Conservation (phyloP, 2,888 invertebrate genomes). For the Rhagonycha lutea region DNA sequence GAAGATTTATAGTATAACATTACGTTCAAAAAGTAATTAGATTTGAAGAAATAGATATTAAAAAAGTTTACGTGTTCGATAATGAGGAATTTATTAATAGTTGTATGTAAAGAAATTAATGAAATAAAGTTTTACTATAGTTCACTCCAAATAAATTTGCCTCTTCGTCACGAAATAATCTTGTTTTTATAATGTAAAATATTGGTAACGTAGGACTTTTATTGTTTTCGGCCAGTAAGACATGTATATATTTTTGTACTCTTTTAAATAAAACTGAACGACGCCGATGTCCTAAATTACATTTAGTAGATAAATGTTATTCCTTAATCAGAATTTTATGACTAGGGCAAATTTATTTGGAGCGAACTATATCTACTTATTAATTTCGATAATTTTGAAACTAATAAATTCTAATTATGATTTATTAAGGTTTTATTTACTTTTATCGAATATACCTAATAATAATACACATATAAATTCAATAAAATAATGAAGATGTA, state of each 20-base stretch:
- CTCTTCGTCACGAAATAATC: too few species aligned
- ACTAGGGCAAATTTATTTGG: too few species aligned
- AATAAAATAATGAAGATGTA: neutral
- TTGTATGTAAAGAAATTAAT: neutral
- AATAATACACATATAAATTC: neutral
- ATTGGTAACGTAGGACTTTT: too few species aligned
- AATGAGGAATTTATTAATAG: neutral
- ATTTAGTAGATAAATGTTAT: too few species aligned
- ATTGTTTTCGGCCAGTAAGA: too few species aligned
- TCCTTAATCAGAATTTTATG: too few species aligned
- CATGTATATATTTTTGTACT: too few species aligned
- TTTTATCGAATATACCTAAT: neutral
- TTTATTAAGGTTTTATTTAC: neutral
- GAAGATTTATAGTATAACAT: neutral
- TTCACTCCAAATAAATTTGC: too few species aligned
- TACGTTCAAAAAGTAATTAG: neutral
- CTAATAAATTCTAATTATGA: neutral
- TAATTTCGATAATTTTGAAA: neutral
- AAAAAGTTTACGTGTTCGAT: neutral
- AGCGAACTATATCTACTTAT: too few species aligned
- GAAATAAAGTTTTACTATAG: neutral
- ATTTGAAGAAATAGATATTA: neutral
- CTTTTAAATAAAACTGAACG: too few species aligned
- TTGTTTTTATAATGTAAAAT: too few species aligned
- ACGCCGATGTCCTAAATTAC: too few species aligned